Conservation (phyloP, 64 coral and sea anemone species). For the Acropora tenuis region DNA sequence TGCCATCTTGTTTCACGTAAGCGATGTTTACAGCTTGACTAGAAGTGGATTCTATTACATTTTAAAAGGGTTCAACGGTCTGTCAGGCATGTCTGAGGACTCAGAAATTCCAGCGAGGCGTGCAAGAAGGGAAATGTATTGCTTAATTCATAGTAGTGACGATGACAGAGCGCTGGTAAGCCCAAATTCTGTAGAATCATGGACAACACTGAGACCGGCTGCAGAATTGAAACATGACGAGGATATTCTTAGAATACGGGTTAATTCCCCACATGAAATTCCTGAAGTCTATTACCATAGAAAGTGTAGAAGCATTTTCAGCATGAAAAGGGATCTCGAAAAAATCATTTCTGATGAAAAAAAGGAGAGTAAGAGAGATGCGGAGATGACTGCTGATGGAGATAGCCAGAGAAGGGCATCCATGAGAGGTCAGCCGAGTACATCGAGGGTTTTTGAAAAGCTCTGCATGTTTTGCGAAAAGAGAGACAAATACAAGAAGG, state of each 20-base stretch:
- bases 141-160: background rate
- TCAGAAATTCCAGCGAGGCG: background rate
- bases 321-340: slow-evolving; percentile 29
- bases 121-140: background rate
- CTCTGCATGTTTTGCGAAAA: slow-evolving; percentile 52
- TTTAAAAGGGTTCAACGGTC: background rate
- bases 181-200: background rate
- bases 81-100: background rate
- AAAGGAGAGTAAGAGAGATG: slow-evolving; percentile 15
- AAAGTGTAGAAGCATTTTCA: slow-evolving; percentile 37
- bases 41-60: background rate
- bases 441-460: slow-evolving; percentile 54
- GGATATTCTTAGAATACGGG: slow-evolving; percentile 10
- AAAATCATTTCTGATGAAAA: slow-evolving; percentile 22
- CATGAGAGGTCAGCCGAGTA: slow-evolving; percentile 38
- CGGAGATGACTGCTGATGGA: background rate
- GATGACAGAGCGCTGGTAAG: background rate
- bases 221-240: slow-evolving; percentile 1
- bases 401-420: background rate
- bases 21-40: background rate
- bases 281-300: slow-evolving; percentile 30
- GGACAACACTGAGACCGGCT: slow-evolving; percentile 1
- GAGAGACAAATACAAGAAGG: slow-evolving; percentile 66
- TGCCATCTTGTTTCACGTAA: background rate
- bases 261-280: slow-evolving; percentile 3